Conservation (phyloP, 2,797 vertebrate genomes). For the Momotus momota region DNA sequence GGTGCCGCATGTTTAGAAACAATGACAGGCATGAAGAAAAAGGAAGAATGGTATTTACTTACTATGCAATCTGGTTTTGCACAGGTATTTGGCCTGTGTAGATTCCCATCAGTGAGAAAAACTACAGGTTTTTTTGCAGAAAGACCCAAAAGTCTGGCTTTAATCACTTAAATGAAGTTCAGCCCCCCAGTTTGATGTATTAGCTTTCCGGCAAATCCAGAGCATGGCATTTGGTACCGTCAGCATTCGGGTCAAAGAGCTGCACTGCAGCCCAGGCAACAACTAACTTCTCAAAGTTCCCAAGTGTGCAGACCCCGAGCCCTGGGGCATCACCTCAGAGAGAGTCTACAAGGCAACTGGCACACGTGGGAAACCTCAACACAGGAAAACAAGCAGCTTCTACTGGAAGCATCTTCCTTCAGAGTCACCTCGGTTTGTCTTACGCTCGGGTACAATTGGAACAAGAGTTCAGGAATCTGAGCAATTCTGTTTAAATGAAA, state of each 20-base stretch:
- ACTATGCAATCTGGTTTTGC: background rate
- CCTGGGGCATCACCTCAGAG: accelerated
- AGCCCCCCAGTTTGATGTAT: background rate
- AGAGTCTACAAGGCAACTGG: background rate
- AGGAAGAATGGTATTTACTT: background rate
- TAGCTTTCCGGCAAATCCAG: background rate
- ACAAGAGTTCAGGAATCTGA: background rate
- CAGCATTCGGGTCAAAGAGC: slow-evolving; percentile 20
- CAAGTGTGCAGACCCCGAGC: background rate
- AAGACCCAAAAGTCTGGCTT: background rate
- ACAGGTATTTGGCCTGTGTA: background rate
- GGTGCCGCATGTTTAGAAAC: background rate
- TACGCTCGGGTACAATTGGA: background rate
- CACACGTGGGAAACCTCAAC: background rate
- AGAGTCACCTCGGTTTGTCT: background rate
- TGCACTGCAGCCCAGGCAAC: background rate
- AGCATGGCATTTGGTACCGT: background rate
- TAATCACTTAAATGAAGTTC: background rate
- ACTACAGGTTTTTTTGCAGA: background rate
- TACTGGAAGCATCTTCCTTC: background rate
- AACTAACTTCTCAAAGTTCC: background rate
- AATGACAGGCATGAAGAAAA: background rate
- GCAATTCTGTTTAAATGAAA: background rate
- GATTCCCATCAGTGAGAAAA: background rate
- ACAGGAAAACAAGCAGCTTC: background rate